Evolutionary conservation across 2,113 vertebrate species (phyloP).

Genomic region (Lontra canadensis): DNA sequence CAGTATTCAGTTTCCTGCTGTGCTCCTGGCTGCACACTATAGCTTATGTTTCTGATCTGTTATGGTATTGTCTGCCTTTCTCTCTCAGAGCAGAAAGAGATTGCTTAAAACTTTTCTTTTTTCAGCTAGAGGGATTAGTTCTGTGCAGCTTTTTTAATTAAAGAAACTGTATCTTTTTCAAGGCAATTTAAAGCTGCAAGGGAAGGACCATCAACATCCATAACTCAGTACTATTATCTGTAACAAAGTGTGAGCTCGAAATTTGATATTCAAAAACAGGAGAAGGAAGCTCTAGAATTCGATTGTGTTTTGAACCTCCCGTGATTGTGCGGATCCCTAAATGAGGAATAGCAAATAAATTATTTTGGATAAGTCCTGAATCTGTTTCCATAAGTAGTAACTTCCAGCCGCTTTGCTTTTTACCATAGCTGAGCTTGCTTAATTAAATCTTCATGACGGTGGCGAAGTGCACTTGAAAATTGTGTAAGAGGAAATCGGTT

Average conservation of each 20-base stretch:
- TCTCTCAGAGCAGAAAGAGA: slow-evolving; percentile 90
- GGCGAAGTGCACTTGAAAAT: slow-evolving; percentile 67
- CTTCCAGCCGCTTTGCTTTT: slow-evolving; percentile 69
- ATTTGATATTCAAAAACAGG: slow-evolving; percentile 71
- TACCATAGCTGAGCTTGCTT: slow-evolving; percentile 76
- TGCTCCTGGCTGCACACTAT: slow-evolving; percentile 91
- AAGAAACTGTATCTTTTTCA: slow-evolving; percentile 93
- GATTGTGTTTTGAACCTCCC: slow-evolving; percentile 73
- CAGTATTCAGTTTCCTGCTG: slow-evolving; percentile 94
- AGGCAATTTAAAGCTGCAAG: slow-evolving; percentile 86
- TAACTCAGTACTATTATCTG: slow-evolving; percentile 83
- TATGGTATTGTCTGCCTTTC: slow-evolving; percentile 96
- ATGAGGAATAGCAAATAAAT: slow-evolving; percentile 75
- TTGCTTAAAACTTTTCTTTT: slow-evolving; percentile 94
- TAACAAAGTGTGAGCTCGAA: slow-evolving; percentile 78
- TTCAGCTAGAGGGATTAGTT: slow-evolving; percentile 92
- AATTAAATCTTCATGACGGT: slow-evolving; percentile 77
- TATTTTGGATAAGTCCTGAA: slow-evolving; percentile 66
- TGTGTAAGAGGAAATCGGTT: slow-evolving; percentile 66
- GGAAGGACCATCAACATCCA: slow-evolving; percentile 83
- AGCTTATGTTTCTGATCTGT: slow-evolving; percentile 97
- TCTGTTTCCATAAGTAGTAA: slow-evolving; percentile 68
- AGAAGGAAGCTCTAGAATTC: slow-evolving; percentile 57
- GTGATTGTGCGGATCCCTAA: slow-evolving; percentile 23
- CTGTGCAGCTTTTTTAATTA: slow-evolving; percentile 96